Conservation (phyloP, 2,888 invertebrate species). For the Salpingus planirostris region DNA sequence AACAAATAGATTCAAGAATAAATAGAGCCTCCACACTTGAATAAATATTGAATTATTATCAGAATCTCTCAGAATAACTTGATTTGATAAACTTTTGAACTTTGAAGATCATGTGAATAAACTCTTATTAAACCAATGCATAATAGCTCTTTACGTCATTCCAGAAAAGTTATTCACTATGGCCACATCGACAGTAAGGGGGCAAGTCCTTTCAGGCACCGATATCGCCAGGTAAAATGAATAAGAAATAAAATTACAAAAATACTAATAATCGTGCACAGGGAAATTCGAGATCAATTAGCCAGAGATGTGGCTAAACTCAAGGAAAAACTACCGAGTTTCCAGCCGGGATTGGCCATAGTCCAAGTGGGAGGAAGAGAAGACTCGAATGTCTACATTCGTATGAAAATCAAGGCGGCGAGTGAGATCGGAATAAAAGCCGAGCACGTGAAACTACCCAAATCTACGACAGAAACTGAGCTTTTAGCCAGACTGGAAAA, state of each 20-base stretch:
- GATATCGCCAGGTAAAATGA: slow-evolving; percentile 63
- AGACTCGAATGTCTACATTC: slow-evolving; percentile 97
- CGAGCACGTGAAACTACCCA: slow-evolving; percentile 69
- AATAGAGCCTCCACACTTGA: too few species aligned
- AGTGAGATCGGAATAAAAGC: slow-evolving; percentile 81
- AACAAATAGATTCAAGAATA: too few species aligned
- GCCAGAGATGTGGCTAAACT: slow-evolving; percentile 55
- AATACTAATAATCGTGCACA: too few species aligned
- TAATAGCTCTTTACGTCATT: too few species aligned
- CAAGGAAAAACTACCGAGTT: slow-evolving; percentile 49
- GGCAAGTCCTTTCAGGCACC: slow-evolving; percentile 55
- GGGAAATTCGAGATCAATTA: slow-evolving; percentile 63
- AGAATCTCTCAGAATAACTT: too few species aligned
- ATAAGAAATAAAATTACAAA: too few species aligned
- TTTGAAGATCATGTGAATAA: too few species aligned
- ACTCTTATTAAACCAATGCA: too few species aligned
- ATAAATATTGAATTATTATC: too few species aligned
- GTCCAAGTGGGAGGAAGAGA: slow-evolving; percentile 94
- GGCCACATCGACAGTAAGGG: slow-evolving; percentile 30
- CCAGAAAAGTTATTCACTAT: too few species aligned
- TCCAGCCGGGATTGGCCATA: slow-evolving; percentile 75
- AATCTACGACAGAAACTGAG: slow-evolving; percentile 71
- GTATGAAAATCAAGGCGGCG: slow-evolving; percentile 91
- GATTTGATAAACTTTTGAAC: too few species aligned
- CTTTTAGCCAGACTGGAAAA: slow-evolving; percentile 58